Base-by-base conservation (phyloP, 1,140 invertebrate species). In the Ceratina japonica region DNA sequence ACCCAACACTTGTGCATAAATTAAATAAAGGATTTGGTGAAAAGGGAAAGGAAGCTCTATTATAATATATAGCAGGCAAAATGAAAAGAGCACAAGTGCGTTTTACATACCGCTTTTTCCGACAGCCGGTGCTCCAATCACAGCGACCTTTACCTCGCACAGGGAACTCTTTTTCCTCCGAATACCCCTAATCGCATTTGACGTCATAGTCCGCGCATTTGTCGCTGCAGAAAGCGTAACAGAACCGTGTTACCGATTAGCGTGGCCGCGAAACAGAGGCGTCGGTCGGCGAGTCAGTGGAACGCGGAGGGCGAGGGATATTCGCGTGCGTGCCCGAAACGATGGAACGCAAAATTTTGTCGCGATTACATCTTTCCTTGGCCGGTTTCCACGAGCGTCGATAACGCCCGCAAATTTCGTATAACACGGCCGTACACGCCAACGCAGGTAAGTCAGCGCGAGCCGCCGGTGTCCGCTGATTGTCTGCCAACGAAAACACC, bases 151-250 rank as follows among this genome's bases (percentile, higher is more conserved):
- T 72, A 98, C 96, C 93, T 98, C 97, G 75, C 96, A 95, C 27
- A 98, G 92, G 70, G 96, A 96, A 20, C 97, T 97, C 92, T 98
- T 98, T 93, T 98, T 98, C 82, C 97, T 94, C 80, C 97, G 93
- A 76, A 97, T 97, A 44, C 96, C 96, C 83, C 95, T 89, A 58
- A 94, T 94, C n/a, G 93, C 91, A 86, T 93, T 94, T n/a, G 93
- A 93, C 88, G 93, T 93, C 93, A 94, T 94, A 79, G 77, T 87
- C 63, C 72, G 64, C 65, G 83, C 89, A 91, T 90, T 85, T 81
- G 84, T 74, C 77, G 75, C 76, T 86, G 71, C 51, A 68, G 27
- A 79, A 69, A 79, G 58, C 49, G 49, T 72, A 31, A 31, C 27
- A 61, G 16, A 74, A 69, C 13, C 20, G 56, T 72, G 31, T 71